A percentile compares a stretch with the other conserved stretches of the same genome.
Conservation (phyloP, 1,140 invertebrate species). For the Acyrthosiphon pisum region DNA sequence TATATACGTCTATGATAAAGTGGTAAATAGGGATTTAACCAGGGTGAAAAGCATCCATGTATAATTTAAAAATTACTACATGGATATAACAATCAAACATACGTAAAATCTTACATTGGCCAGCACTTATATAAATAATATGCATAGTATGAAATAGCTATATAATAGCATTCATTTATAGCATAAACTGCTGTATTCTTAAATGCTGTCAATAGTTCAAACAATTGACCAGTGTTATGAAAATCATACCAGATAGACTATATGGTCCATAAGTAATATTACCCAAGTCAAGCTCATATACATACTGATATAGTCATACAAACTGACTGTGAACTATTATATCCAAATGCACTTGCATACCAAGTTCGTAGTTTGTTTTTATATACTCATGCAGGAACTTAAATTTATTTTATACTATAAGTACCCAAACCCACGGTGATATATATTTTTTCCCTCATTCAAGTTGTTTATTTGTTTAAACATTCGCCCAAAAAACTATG, state of each 20-base stretch:
- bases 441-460: too few relatives aligned
- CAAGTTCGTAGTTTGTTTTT: too few relatives aligned
- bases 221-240: neutral
- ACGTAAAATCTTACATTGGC: neutral
- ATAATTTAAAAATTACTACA: neutral
- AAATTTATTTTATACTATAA: too few relatives aligned
- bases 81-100: neutral
- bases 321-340: too few relatives aligned
- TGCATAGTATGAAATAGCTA: too few relatives aligned
- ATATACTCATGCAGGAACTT: neutral
- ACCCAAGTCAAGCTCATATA: neutral
- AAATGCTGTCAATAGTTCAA: neutral
- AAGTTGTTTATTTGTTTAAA: too few relatives aligned
- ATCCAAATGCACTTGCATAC: too few relatives aligned
- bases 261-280: neutral
- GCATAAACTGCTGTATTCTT: neutral
- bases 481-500: too few relatives aligned
- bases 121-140: neutral
- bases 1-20: neutral
- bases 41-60: neutral
- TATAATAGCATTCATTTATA: neutral
- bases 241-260: neutral
- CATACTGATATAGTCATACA: neutral
- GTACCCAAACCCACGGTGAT: too few relatives aligned
- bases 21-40: neutral